Base-by-base conservation (phyloP, 2,797 vertebrate genomes). In the Octomys mimax region DNA sequence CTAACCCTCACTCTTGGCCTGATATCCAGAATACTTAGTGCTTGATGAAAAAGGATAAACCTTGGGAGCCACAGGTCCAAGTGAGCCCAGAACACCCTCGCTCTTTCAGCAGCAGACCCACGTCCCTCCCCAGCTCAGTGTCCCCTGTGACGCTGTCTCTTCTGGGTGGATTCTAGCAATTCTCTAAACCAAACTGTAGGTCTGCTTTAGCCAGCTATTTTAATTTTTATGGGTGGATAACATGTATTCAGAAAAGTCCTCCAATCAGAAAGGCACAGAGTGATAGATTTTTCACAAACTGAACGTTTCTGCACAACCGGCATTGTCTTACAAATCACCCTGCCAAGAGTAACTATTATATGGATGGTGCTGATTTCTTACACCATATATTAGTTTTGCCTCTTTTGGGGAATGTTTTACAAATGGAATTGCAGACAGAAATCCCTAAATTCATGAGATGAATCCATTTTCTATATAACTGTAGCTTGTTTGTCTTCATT, bases 31-130 rank as follows among this genome's bases (percentile, higher is more conserved):
- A 94, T n/a, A 71, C 78, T 90, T 71, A 77, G 4, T 39, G 80
- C 90, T 78, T 90, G 91, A 95, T 85, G 49, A 71, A 95, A 92
- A 85, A 89, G 59, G 49, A 86, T 79, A 83, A 91, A 91, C 87
- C 54, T 66, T 24, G 28, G 59, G 42, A 87, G 19, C 52, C 52
- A 57, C n/a, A 26, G n/a, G 21, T 57, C 7, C n/a, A 61, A 86
- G 28, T 33, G 39, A 80, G n/a, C 70, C 71, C 59, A 89, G 85
- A 82, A 21, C 87, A 77, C 62, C 36, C 54, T 42, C 21, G 42
- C 11, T 22, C 54, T 39, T 84, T 62, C 36, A 64, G 46, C 62
- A 70, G 24, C 36, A 66, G 28, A 62, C 52, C 71, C n/a, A 68
- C 5, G 24, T 28, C 39, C 73, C 36, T 57, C 22, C 89, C 36